These are phyloP conservation scores for Halesus radiatus DNA, from an alignment of 1,140 invertebrate species.

Conservation along the genomic window DNA sequence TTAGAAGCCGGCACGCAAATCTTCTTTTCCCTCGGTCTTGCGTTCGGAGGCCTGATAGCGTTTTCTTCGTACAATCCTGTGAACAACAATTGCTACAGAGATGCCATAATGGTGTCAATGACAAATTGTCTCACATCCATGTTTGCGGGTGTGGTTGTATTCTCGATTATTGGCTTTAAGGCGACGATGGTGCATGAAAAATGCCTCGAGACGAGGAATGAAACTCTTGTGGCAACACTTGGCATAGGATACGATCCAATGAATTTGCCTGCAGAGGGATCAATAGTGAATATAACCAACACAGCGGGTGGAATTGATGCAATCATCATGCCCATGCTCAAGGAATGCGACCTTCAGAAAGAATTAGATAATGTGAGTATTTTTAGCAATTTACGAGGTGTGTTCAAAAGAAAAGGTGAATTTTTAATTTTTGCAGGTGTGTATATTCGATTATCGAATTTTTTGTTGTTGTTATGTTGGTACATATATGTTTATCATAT, in stretches of 20 bases:
- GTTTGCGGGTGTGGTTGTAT: conserved; percentile 98
- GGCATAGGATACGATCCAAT: conserved; percentile 67
- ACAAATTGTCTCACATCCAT: conserved; percentile 97
- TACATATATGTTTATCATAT: too few relatives aligned
- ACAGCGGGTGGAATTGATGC: conserved; percentile 72
- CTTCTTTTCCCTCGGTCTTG: conserved; percentile 95
- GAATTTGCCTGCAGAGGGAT: conserved; percentile 70
- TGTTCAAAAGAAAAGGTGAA: too few relatives aligned
- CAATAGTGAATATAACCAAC: conserved; percentile 70
- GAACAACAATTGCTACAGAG: conserved; percentile 95
- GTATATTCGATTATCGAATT: too few relatives aligned
- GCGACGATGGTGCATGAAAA: conserved; percentile 87
- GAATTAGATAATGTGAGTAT: conserved; percentile 89
- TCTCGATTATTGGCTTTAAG: conserved; percentile 97
- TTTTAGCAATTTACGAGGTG: too few relatives aligned
- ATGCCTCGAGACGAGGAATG: conserved; percentile 78
- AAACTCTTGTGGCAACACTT: conserved; percentile 72
- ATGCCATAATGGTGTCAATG: conserved; percentile 93
- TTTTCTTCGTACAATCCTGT: conserved; percentile 97
- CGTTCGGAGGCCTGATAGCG: conserved; percentile 94
- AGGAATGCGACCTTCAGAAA: conserved; percentile 86
- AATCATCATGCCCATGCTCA: conserved; percentile 75
- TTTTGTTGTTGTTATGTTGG: too few relatives aligned
- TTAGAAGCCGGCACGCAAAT: conserved; percentile 97
- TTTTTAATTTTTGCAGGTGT: too few relatives aligned